phyloP scores from a whole-genome alignment of 2,113 vertebrate genomes.

The Seriola aureovittata region DNA sequence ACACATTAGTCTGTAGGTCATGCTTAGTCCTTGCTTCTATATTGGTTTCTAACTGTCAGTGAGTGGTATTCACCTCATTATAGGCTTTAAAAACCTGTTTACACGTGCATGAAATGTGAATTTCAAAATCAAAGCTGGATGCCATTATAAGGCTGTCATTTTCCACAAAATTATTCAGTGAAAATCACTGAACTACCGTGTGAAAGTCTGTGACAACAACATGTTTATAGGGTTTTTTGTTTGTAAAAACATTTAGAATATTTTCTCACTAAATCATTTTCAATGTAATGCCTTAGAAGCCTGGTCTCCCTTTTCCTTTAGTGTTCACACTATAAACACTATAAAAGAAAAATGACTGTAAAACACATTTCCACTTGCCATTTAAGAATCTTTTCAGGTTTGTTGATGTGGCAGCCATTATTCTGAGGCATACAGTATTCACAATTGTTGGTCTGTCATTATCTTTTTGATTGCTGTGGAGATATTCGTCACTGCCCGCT shows the following conservation, averaged over 20 bases:
- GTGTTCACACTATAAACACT: not conserved
- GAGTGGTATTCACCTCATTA: not conserved
- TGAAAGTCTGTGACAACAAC: not conserved
- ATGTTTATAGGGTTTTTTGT: not conserved
- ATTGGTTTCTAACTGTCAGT: not conserved
- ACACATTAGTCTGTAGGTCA: slow-evolving; percentile 16
- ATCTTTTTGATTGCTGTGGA: slow-evolving; percentile 15
- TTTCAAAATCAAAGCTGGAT: slow-evolving; percentile 5
- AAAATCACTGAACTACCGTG: not conserved
- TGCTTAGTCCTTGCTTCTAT: not conserved
- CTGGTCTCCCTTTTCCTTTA: not conserved
- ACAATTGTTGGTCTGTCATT: slow-evolving; percentile 30
- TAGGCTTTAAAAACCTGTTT: not conserved
- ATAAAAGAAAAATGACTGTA: not conserved
- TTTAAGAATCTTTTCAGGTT: slow-evolving; percentile 4
- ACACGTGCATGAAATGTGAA: too few species aligned
- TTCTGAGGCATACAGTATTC: slow-evolving; percentile 1
- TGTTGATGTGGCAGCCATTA: slow-evolving; percentile 14
- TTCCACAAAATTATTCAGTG: not conserved
- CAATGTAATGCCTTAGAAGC: not conserved
- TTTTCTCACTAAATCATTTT: not conserved
- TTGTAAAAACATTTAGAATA: not conserved
- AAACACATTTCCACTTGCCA: not conserved
- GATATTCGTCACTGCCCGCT: slow-evolving; percentile 31
- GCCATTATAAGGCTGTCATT: not conserved